Percentiles rank a stretch among this genome's conserved stretches.
Conservation (phyloP, 2,888 invertebrate genomes). For the Abrostola triplasia region DNA sequence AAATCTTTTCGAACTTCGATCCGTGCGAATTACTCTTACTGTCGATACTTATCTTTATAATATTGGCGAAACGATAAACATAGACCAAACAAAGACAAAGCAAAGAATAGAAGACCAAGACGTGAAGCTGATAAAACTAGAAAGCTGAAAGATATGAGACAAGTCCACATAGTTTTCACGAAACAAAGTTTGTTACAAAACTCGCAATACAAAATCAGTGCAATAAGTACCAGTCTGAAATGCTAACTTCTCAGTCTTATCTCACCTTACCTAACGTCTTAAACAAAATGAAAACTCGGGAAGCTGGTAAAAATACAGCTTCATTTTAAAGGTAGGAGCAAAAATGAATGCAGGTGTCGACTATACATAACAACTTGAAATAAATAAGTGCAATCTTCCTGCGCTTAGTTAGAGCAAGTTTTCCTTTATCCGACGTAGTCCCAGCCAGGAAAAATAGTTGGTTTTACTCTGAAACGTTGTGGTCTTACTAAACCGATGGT, state of each 20-base stretch:
- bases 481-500: slow-evolving; percentile 50
- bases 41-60: too few relatives aligned
- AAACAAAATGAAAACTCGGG: slow-evolving; percentile 24
- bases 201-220: not conserved
- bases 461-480: slow-evolving; percentile 50
- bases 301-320: slow-evolving; percentile 28
- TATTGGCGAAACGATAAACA: too few relatives aligned
- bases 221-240: slow-evolving; percentile 5
- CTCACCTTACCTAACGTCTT: slow-evolving; percentile 10
- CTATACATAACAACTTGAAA: slow-evolving; percentile 34
- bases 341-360: slow-evolving; percentile 49
- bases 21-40: too few relatives aligned
- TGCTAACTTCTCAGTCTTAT: slow-evolving; percentile 12
- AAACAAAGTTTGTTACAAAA: not conserved
- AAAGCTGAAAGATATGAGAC: not conserved
- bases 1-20: too few relatives aligned
- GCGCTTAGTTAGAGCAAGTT: slow-evolving; percentile 60
- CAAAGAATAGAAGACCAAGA: too few relatives aligned
- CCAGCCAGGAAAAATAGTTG: slow-evolving; percentile 64
- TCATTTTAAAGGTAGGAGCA: slow-evolving; percentile 24
- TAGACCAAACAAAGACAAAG: too few relatives aligned
- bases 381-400: slow-evolving; percentile 59
- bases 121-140: not conserved
- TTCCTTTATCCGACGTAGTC: slow-evolving; percentile 54
- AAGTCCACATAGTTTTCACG: not conserved